These are phyloP conservation scores for Synergus umbraculus DNA, from an alignment of 2,888 invertebrate genomes.

Conservation along the genomic window DNA sequence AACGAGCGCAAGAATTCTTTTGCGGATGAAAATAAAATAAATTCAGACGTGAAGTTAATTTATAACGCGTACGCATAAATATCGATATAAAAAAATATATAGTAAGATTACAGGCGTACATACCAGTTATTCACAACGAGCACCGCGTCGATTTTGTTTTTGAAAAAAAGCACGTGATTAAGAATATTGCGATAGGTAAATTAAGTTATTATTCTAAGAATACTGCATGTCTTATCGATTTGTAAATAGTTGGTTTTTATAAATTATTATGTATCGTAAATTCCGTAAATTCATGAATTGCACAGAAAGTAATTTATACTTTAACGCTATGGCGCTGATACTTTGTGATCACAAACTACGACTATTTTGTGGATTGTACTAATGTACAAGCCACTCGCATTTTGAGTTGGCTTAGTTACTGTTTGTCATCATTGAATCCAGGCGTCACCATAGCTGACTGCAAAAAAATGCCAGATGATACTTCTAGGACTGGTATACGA, in stretches of 20 bases:
- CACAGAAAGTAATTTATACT: background rate
- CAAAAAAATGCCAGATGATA: background rate
- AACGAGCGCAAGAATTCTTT: constrained; percentile 72
- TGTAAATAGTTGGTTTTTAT: constrained; percentile 76
- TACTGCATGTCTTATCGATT: constrained; percentile 73
- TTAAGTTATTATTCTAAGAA: constrained; percentile 61
- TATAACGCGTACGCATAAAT: constrained; percentile 69
- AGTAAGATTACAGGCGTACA: constrained; percentile 52
- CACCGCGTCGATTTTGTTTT: constrained; percentile 57
- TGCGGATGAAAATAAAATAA: constrained; percentile 69
- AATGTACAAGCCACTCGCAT: background rate
- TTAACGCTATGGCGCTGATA: constrained; percentile 41
- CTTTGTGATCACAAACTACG: constrained; percentile 38
- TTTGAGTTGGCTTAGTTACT: constrained; percentile 7
- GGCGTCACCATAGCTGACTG: background rate
- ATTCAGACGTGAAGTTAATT: constrained; percentile 68
- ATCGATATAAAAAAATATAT: constrained; percentile 46
- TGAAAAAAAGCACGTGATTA: constrained; percentile 61
- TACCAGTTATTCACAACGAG: constrained; percentile 62
- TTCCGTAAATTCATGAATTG: constrained; percentile 49
- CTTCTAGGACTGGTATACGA: constrained; percentile 52
- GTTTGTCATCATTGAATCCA: constrained; percentile 26
- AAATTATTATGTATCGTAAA: constrained; percentile 67
- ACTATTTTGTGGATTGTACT: constrained; percentile 40
- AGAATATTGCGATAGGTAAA: constrained; percentile 61